Percentiles rank a stretch among this genome's conserved stretches.
phyloP scores from a whole-genome alignment of 2,113 vertebrate genomes.

The Gopherus flavomarginatus region DNA sequence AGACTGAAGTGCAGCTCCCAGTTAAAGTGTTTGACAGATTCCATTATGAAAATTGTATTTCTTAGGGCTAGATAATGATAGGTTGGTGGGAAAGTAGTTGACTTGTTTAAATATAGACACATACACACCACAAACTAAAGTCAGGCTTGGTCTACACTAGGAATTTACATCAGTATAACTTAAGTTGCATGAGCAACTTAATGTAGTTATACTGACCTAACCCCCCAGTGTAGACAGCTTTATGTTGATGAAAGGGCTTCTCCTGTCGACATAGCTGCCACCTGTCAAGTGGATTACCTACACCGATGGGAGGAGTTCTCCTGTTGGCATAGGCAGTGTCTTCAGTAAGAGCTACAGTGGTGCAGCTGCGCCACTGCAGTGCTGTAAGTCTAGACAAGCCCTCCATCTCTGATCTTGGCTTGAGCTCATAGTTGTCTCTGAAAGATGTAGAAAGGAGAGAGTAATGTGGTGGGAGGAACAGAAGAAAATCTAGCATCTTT shows the following conservation, averaged over 20 bases:
- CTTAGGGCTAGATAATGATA: neutral
- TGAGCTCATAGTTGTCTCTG: neutral
- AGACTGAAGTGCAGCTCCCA: neutral
- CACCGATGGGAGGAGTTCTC: neutral
- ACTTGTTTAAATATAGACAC: neutral
- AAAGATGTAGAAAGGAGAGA: neutral
- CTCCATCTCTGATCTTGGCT: neutral
- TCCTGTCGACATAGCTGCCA: neutral
- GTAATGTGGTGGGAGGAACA: neutral
- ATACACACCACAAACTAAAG: neutral
- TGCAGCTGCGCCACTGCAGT: neutral
- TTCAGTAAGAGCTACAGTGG: neutral
- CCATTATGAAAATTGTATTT: neutral
- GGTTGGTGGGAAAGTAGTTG: neutral
- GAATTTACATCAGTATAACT: too few species aligned
- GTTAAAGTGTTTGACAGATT: neutral
- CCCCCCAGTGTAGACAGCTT: too few species aligned
- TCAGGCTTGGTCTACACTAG: neutral
- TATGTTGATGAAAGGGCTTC: neutral
- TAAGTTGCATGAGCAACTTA: too few species aligned
- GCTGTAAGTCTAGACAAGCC: neutral
- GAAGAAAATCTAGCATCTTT: neutral
- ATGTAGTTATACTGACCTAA: too few species aligned
- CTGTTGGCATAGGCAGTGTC: neutral
- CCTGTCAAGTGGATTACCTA: neutral